Conservation (phyloP, 1,140 invertebrate species). For the Mercenaria mercenaria region DNA sequence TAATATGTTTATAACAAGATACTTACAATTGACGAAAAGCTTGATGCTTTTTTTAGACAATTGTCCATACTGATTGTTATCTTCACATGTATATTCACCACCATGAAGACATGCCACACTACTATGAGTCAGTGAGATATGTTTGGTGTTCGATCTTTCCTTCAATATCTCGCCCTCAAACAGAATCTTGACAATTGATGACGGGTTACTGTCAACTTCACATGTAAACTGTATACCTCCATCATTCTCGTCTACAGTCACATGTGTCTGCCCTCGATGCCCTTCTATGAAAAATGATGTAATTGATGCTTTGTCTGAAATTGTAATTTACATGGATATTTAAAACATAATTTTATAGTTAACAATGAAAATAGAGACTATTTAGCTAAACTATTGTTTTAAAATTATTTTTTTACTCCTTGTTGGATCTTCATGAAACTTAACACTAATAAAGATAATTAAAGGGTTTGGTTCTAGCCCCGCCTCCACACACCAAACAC, state of each 20-base stretch:
- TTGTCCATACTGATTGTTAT: background rate
- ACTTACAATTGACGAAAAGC: background rate
- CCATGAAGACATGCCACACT: background rate
- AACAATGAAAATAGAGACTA: no score
- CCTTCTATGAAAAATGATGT: background rate
- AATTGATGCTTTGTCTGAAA: background rate
- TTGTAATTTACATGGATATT: no score
- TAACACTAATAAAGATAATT: no score
- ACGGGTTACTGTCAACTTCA: background rate
- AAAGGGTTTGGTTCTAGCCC: no score
- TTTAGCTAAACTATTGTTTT: no score
- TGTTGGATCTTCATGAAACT: no score
- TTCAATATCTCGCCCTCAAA: background rate
- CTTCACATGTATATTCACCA: background rate
- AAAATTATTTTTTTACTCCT: no score
- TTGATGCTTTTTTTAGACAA: background rate
- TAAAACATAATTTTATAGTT: no score
- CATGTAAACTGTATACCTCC: background rate
- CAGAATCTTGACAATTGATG: background rate
- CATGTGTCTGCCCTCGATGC: background rate
- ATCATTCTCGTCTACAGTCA: no score
- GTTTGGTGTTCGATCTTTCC: background rate
- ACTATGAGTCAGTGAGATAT: background rate
- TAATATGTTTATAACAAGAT: background rate
- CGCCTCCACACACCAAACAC: no score